Evolutionary conservation across 2,888 invertebrate genomes (phyloP), one percentile per base, ranked within the genome.

Genomic region (Ophonus ardosiacus): DNA sequence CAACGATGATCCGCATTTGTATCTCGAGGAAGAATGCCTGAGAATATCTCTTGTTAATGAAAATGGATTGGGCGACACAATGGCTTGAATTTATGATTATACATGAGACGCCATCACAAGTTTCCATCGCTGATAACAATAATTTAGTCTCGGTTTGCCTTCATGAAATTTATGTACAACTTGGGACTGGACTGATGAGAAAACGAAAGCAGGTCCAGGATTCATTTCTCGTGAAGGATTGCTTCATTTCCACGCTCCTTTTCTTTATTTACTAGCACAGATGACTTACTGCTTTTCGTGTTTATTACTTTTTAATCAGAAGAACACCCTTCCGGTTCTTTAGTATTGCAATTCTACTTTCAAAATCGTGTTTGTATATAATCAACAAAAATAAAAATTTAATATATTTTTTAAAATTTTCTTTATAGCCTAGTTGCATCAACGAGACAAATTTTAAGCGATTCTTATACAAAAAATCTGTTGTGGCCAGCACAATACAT

Each of bases 81-180:
- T 71, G 74, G 74, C 74, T 38, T 61, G 38, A 61, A 83, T 83
- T 83, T 83, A 83, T 83, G 83, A 83, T 83, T 83, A 83, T 74
- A 83, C 83, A 83, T 83, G 83, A 83, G 65, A n/a, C 76, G 56
- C 56, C 61, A 83, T 83, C 83, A 76, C 57, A 59, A 83, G 74
- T 83, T 83, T 83, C 24, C 83, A 59, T 40, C 83, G 83, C 74
- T 83, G 76, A 83, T 83, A 83, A 83, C 76, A 83, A 83, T 74
- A 76, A 74, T 83, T 83, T 83, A 71, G 59, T 57, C 24, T 17
- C 24, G 82, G 61, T 74, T 57, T 61, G 24, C 68, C 13, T 81
- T 74, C 57, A 24, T 31, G 57, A 76, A 74, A 83, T 83, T 83
- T 83, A 83, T 83, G 76, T 74, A 74, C 76, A 71, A 57, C 83